These are phyloP conservation scores for Fistularia commersonii DNA, from an alignment of 2,797 vertebrate species.

Conservation along the genomic window DNA sequence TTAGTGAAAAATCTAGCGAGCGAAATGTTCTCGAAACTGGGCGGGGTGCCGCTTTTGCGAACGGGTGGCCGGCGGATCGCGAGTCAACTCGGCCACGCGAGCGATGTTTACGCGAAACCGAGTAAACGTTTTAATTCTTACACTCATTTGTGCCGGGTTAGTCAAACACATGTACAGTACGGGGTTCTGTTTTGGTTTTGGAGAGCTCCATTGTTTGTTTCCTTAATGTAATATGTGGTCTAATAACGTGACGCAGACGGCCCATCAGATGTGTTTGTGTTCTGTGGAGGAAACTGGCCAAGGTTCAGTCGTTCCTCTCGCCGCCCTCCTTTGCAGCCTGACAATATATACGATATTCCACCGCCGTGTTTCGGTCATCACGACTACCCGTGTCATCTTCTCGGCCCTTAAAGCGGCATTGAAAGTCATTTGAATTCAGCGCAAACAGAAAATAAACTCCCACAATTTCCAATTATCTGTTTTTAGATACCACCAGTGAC, in stretches of 20 bases:
- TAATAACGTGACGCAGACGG: slow-evolving; percentile 4
- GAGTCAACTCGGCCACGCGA: neutral
- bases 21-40: too few species aligned
- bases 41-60: neutral
- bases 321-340: slow-evolving; percentile 38
- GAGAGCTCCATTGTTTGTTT: too few species aligned
- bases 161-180: too few species aligned
- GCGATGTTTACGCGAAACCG: too few species aligned
- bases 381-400: slow-evolving; percentile 39
- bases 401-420: slow-evolving; percentile 25
- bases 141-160: too few species aligned
- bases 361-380: slow-evolving; percentile 27
- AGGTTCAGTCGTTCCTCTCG: slow-evolving; percentile 6
- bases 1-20: too few species aligned
- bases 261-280: neutral
- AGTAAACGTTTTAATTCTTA: too few species aligned
- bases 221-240: too few species aligned
- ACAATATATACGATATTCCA: slow-evolving; percentile 38
- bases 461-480: slow-evolving; percentile 1
- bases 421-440: neutral
- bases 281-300: slow-evolving; percentile 15
- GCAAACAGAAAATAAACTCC: too few species aligned
- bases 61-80: neutral
- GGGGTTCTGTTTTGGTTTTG: too few species aligned
- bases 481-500: neutral